Base-by-base conservation (phyloP, 1,140 invertebrate genomes). In the Sipha flava region DNA sequence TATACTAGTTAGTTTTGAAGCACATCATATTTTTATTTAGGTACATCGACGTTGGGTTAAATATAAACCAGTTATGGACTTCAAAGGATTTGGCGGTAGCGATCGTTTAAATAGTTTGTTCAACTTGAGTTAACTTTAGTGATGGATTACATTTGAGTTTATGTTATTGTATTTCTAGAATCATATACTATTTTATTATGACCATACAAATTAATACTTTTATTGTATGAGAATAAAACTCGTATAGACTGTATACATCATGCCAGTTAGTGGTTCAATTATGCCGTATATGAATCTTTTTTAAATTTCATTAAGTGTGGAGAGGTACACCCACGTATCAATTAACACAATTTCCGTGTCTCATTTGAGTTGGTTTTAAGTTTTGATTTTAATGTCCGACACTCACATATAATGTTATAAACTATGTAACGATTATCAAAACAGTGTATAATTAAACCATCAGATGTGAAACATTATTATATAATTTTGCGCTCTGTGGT, bases 41-140 rank as follows among this genome's bases (percentile, higher is more conserved):
- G 12, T 29, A 31, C n/a, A 66, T 40, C 34, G 26, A 66, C 62
- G n/a, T 37, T 2, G 34, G 21, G n/a, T 66, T 12, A 66, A 66
- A 40, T n/a, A 40, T 66, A 66, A 66, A 66, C 62, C 62, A 66
- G 62, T 66, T 66, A 37, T 66, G 26, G 31, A 66, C 62, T 66
- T 66, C 62, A 66, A 66, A 66, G 62, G 34, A 40, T 66, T 66
- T 40, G 62, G 62, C 62, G 62, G 62, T 66, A 66, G n/a, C n/a
- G n/a, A 66, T 66, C 62, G 62, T 66, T 66, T 40, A 40, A 66
- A 40, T n/a, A 66, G 62, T 66, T 66, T 66, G 62, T 66, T 66
- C 62, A 37, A 66, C 34, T 40, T n/a, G 10, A 66, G 62, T 66
- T 66, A 64, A 64, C 31, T 6, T 4, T 10, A 34, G 59, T 64